A percentile compares a stretch with the other conserved stretches of the same genome.
Conservation (phyloP, 2,113 vertebrate genomes). For the Phaethon lepturus region DNA sequence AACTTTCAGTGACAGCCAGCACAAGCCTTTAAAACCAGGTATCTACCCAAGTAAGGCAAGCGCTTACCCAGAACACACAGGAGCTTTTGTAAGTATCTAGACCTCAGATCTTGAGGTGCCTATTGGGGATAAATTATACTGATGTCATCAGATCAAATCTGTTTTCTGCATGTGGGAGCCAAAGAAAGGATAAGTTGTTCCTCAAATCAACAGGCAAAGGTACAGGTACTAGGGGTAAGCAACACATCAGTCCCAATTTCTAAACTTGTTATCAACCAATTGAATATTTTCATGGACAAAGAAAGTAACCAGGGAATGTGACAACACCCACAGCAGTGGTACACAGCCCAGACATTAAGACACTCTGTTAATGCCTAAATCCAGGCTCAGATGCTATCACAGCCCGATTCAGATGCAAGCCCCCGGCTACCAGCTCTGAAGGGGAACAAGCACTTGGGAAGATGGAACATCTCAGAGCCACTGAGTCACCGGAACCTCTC, state of each 20-base stretch:
- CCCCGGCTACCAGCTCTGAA: neutral
- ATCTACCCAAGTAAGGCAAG: neutral
- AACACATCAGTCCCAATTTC: neutral
- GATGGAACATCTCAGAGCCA: neutral
- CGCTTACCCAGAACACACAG: neutral
- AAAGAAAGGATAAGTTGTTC: neutral
- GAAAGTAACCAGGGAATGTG: neutral
- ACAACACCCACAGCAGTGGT: neutral
- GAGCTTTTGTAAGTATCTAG: neutral
- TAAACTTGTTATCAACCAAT: neutral
- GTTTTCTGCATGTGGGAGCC: neutral
- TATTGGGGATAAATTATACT: neutral
- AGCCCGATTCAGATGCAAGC: neutral
- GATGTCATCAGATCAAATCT: neutral
- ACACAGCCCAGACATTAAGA: neutral
- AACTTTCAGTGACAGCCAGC: neutral
- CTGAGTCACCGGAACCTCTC: neutral
- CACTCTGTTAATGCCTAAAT: neutral
- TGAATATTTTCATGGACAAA: neutral
- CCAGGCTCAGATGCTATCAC: neutral
- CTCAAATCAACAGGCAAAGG: neutral
- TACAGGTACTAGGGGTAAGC: neutral
- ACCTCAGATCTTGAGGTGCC: neutral
- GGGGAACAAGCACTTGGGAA: neutral
- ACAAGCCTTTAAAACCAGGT: neutral